Percentiles rank a stretch among this genome's conserved stretches.
phyloP scores from a whole-genome alignment of 2,888 invertebrate species.

The Philhelius pedissequus region DNA sequence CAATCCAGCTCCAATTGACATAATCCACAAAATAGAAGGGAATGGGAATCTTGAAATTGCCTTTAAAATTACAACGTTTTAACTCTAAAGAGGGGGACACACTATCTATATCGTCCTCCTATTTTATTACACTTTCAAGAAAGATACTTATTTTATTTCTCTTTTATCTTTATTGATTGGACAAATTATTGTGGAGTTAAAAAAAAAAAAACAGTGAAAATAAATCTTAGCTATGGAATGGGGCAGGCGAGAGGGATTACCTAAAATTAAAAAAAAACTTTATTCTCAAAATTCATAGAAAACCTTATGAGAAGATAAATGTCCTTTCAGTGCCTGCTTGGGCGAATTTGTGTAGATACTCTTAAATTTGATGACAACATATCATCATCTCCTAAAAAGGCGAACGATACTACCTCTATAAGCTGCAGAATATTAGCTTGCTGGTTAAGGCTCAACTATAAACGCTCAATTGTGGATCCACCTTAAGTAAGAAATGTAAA shows the following conservation, averaged over 20 bases:
- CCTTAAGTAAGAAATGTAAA: background rate
- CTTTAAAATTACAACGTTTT: constrained; percentile 51
- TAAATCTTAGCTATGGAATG: background rate
- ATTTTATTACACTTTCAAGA: constrained; percentile 43
- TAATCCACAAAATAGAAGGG: constrained; percentile 30
- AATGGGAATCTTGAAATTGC: constrained; percentile 34
- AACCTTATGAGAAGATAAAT: background rate
- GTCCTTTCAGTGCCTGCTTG: background rate
- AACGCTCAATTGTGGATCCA: background rate
- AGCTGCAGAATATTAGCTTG: too few species aligned
- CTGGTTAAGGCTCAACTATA: background rate
- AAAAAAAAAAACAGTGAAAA: background rate
- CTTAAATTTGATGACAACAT: too few species aligned
- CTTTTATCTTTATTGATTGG: constrained; percentile 53
- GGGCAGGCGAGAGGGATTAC: background rate
- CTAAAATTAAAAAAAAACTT: background rate
- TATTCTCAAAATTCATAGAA: background rate
- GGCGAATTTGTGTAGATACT: background rate
- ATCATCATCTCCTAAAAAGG: too few species aligned
- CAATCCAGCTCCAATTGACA: constrained; percentile 44
- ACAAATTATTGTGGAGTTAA: constrained; percentile 31
- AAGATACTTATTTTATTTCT: constrained; percentile 45
- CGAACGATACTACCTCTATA: too few species aligned
- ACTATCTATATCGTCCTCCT: constrained; percentile 36
- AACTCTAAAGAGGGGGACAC: constrained; percentile 4